Base-by-base conservation (phyloP, 1,140 invertebrate species). In the Sycophila sp. region DNA sequence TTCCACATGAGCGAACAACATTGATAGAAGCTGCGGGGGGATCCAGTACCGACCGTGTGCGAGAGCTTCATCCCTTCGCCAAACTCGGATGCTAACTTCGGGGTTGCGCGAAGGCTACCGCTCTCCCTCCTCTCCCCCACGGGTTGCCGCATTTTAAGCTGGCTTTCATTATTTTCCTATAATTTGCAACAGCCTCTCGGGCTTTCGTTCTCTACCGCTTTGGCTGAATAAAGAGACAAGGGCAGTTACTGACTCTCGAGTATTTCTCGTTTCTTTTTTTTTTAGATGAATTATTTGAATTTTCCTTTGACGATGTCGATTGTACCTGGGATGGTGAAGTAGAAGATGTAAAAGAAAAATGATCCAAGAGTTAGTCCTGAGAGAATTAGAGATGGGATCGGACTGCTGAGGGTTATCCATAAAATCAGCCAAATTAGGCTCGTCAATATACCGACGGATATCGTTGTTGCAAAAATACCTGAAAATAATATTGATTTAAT, bases 261-360 rank as follows among this genome's bases (percentile, higher is more conserved):
- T 59, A 26, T 71, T 69, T 67, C 47, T 65, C 38, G n/a, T n/a
- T 26, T 11, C 2, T 26, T 13, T 8, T 49, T 49, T 30, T 26
- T 53, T 42, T 42, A 7, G 10, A 15, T 53, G 22, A 30, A 30
- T 34, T 47, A 19, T 11, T 62, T 22, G n/a, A 34, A 13, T 13
- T 22, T 42, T 15, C 4, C 19, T 53, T 24, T 24, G 30, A 38
- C 22, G 4, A 34, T 63, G 0, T 19, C 1, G 2, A 53, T 30
- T 38, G 11, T 87, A 92, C 91, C 89, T 79, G 90, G 85, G 3
- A 84, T 73, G 5, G 74, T 75, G 72, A 85, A 89, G 71, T 90
- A 90, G 8, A 89, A 69, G 15, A 89, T 81, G 24, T 87, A 87
- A n/a, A 89, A 85, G 5, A 88, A 72, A 10, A 92, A 75, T 47